Conservation (phyloP, 1,140 invertebrate species). For the Drosophila miranda region DNA sequence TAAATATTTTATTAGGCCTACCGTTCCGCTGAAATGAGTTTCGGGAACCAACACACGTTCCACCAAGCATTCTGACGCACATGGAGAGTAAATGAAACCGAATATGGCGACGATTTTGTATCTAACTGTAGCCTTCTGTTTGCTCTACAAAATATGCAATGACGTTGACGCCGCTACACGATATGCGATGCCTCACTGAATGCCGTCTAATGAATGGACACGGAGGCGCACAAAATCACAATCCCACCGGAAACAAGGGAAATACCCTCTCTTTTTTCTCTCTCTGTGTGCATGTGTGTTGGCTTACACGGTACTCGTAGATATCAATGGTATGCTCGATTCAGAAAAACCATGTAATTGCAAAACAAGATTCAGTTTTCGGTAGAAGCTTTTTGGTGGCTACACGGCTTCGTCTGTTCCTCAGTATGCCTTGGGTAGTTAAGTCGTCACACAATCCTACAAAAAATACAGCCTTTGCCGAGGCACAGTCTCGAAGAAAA, state of each 20-base stretch:
- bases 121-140: conserved; percentile 43
- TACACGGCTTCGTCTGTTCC: too few species aligned
- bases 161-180: conserved; percentile 35
- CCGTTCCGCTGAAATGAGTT: conserved; percentile 49
- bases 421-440: too few species aligned
- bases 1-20: conserved; percentile 69
- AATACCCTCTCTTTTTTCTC: conserved; percentile 1
- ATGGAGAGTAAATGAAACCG: conserved; percentile 57
- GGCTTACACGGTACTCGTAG: too few species aligned
- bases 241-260: conserved; percentile 1
- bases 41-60: conserved; percentile 31
- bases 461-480: too few species aligned
- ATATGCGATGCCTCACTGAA: conserved; percentile 54
- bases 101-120: conserved; percentile 47
- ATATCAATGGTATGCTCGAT: too few species aligned
- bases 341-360: too few species aligned
- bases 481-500: too few species aligned
- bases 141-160: conserved; percentile 40
- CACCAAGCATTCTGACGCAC: conserved; percentile 8
- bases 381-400: too few species aligned
- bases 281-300: too few species aligned
- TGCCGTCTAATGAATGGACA: conserved; percentile 66
- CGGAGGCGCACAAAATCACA: conserved; percentile 2
- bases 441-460: too few species aligned
- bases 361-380: too few species aligned